These are phyloP conservation scores for Abrostola tripartita DNA, from an alignment of 2,888 invertebrate species.

Conservation along the genomic window DNA sequence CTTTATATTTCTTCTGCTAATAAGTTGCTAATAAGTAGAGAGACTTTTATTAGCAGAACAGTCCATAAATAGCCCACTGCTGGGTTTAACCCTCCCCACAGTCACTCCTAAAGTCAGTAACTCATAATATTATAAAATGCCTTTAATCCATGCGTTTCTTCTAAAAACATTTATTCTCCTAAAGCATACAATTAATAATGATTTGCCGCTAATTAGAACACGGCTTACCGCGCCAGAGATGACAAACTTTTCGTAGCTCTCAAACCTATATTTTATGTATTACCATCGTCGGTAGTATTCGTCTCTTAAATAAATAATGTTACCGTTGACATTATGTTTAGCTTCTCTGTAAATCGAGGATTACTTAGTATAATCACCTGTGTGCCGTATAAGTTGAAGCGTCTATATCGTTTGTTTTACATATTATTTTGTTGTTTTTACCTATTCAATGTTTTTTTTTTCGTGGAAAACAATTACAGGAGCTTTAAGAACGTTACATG, in stretches of 20 bases:
- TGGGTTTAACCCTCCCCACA: no score
- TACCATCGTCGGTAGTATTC: conserved; percentile 7
- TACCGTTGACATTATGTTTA: conserved; percentile 14
- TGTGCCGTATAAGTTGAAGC: not conserved
- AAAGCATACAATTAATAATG: not conserved
- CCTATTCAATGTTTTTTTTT: no score
- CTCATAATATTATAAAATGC: no score
- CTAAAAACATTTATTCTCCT: not conserved
- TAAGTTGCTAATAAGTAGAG: no score
- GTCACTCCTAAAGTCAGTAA: no score
- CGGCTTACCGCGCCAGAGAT: not conserved
- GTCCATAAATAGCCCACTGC: no score
- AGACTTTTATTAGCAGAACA: no score
- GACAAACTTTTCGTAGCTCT: not conserved
- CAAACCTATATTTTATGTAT: not conserved
- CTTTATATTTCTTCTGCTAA: no score
- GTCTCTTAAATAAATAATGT: conserved; percentile 37
- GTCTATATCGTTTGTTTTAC: conserved; percentile 6
- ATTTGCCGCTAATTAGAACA: not conserved
- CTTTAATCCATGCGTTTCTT: no score
- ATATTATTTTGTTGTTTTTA: not conserved
- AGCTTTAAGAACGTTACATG: no score
- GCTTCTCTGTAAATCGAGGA: conserved; percentile 3
- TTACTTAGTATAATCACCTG: conserved; percentile 10
- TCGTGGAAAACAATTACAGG: no score